Evolutionary conservation across 2,888 invertebrate genomes (phyloP), one percentile per base, ranked within the genome.

Genomic region (Pseudococcus longispinus): DNA sequence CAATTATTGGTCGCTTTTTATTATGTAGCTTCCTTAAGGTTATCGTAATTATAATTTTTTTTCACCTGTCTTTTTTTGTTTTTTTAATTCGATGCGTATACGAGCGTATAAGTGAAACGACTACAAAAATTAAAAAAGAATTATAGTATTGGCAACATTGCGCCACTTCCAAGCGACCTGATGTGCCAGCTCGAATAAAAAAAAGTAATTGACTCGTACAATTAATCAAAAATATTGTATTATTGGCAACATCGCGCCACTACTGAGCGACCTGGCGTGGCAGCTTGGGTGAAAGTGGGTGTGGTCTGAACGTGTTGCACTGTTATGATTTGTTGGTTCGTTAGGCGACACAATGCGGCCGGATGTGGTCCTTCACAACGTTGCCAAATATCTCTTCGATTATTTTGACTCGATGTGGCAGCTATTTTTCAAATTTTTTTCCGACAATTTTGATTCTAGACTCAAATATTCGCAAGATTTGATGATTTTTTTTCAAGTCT

Each of bases 1-100:
- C 70, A 70, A 70, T 70, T 70, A 70, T 29, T 70, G 70, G 70
- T 70, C 70, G 70, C 70, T 70, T 70, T 70, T 70, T 70, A 70
- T 70, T 70, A 29, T 70, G 9, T 70, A 70, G 70, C 29, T 70
- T 70, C 70, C 70, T n/a, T 70, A 70, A 70, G 70, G 9, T 70
- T 70, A 70, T 70, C 29, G 70, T 70, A 32, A 70, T 70, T 70
- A 18, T 26, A 26, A n/a, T 55, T 20, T 65, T 23, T n/a, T 65
- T 65, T 65, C 8, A 26, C 65, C 65, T 70, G 15, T 70, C 29
- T 70, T 70, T 70, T 70, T 70, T 15, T 2, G 29, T 11, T 70
- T 29, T 70, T 29, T 20, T 3, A 26, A 65, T 3, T 65, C 65
- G 23, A 26, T 26, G 23, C 4, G 26, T 65, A 29, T 11, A 26